phyloP scores from a whole-genome alignment of 2,797 vertebrate species.

The Xiphophorus birchmanni region DNA sequence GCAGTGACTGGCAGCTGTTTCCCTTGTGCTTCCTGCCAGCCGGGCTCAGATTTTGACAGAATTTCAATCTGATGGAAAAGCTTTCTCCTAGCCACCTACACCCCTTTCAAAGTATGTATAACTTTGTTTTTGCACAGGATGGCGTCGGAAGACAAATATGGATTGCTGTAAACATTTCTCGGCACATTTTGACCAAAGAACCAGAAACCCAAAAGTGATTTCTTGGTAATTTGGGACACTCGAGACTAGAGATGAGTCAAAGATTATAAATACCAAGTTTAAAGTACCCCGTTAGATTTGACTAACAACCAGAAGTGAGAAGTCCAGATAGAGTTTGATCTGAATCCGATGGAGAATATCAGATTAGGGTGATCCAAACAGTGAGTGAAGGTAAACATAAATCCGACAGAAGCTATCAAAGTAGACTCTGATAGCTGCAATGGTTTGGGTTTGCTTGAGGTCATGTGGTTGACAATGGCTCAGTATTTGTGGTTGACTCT shows the following conservation, averaged over 20 bases:
- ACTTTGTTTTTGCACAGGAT: background rate
- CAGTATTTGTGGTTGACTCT: background rate
- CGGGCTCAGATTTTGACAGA: slow-evolving; percentile 27
- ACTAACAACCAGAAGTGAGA: background rate
- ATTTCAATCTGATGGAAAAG: background rate
- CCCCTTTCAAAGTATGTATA: background rate
- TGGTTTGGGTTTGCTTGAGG: background rate
- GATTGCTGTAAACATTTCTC: background rate
- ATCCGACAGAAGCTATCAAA: background rate
- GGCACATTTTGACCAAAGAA: background rate
- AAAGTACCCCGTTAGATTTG: no score
- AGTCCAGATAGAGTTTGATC: background rate
- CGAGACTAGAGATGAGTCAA: background rate
- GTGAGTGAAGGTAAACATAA: background rate
- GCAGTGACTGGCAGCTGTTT: slow-evolving; percentile 52
- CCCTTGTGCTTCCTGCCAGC: slow-evolving; percentile 40
- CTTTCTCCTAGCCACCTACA: background rate
- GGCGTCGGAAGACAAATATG: background rate
- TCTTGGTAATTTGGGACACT: background rate
- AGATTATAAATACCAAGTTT: background rate
- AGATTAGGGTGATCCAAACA: background rate
- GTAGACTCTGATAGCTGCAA: background rate
- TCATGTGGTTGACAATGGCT: background rate
- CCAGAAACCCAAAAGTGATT: background rate
- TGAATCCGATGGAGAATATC: background rate